Evolutionary conservation across 92 coral and sea anemone genomes (phyloP).

Genomic region (Paramuricea clavata): DNA sequence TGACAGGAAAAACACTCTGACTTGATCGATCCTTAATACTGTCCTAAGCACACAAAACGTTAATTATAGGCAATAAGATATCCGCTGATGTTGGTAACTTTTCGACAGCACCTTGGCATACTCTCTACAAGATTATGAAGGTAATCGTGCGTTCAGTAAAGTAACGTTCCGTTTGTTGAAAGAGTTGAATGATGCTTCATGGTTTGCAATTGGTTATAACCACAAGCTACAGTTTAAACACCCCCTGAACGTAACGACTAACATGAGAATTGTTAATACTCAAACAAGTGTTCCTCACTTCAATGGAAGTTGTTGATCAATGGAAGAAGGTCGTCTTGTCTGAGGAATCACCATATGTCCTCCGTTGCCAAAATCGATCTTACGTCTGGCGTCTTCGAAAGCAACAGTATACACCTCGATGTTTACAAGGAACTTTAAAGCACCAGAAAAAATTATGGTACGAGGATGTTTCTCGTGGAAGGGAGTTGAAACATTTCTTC

Average conservation of each 20-base stretch:
- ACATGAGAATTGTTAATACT: too few species aligned
- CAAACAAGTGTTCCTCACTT: not conserved
- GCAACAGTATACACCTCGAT: not conserved
- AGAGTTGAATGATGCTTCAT: too few species aligned
- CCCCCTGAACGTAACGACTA: too few species aligned
- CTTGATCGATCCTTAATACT: not conserved
- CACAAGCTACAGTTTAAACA: too few species aligned
- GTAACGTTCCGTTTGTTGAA: too few species aligned
- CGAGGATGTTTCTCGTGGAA: constrained; percentile 19
- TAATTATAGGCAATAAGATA: not conserved
- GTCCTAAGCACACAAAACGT: not conserved
- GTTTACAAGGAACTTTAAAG: constrained; percentile 5
- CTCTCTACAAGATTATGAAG: not conserved
- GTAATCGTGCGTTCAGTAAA: too few species aligned
- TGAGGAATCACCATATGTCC: constrained; percentile 1
- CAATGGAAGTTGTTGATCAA: not conserved
- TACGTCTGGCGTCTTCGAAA: constrained; percentile 1
- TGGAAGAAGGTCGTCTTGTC: constrained; percentile 5
- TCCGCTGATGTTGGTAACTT: not conserved
- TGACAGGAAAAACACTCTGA: not conserved
- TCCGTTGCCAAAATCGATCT: constrained; percentile 14
- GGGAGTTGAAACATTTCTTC: constrained; percentile 8
- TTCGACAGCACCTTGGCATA: constrained; percentile 3
- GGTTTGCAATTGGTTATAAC: too few species aligned
- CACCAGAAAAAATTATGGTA: not conserved